A percentile compares a stretch with the other conserved stretches of the same genome.
Evolutionary conservation across 2,888 invertebrate species (phyloP).

Genomic region (Eristalinus sepulchralis): DNA sequence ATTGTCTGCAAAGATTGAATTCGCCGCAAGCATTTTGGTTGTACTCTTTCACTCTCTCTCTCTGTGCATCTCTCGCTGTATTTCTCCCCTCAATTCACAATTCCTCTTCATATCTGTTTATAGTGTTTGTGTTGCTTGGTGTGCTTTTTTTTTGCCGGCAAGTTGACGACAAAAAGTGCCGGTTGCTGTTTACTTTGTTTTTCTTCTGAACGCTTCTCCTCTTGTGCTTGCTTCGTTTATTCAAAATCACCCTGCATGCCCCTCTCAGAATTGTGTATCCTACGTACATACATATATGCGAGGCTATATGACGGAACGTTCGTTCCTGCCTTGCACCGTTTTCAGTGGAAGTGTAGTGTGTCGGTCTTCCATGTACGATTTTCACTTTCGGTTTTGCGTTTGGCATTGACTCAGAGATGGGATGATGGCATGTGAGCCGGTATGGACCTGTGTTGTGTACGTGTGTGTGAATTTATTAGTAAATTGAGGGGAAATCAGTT

Average conservation of each 20-base stretch:
- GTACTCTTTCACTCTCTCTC: not conserved
- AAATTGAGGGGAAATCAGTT: not conserved
- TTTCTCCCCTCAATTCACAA: not conserved
- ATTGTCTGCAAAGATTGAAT: conserved; percentile 32
- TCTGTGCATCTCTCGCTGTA: not conserved
- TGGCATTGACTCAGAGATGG: conserved; percentile 58
- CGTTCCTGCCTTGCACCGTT: conserved; percentile 29
- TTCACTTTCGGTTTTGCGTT: conserved; percentile 72
- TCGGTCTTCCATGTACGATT: conserved; percentile 44
- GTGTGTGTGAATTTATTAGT: conserved; percentile 2
- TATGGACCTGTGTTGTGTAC: not conserved
- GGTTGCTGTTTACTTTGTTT: conserved; percentile 62
- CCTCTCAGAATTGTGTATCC: not conserved
- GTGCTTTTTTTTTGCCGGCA: conserved; percentile 32
- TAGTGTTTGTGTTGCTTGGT: conserved; percentile 4
- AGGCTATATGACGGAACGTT: not conserved
- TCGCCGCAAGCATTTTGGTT: conserved; percentile 38
- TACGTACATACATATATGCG: not conserved
- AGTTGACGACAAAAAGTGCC: conserved; percentile 71
- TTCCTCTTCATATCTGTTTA: conserved; percentile 11
- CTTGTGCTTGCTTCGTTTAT: conserved; percentile 2
- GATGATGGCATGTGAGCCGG: conserved; percentile 22
- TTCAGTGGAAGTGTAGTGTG: conserved; percentile 36
- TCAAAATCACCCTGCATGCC: not conserved
- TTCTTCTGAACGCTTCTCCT: conserved; percentile 12